A percentile compares a stretch with the other conserved stretches of the same genome.
Conservation (phyloP, 92 coral and sea anemone genomes). For the Porites lobata region DNA sequence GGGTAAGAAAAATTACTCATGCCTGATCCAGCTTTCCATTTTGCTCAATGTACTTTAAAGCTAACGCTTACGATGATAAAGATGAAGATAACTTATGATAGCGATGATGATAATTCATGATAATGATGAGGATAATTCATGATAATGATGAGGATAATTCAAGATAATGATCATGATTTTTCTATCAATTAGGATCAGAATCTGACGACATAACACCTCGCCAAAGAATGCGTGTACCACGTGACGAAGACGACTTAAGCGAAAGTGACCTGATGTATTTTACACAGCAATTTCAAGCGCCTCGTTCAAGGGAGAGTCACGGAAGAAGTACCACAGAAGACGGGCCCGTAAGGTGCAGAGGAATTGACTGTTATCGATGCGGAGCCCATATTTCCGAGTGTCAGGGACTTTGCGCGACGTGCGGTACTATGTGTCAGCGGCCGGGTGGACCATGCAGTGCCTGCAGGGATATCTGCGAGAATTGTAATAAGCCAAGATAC, state of each 20-base stretch:
- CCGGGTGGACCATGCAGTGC: constrained; percentile 76
- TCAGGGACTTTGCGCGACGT: constrained; percentile 73
- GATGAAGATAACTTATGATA: no score
- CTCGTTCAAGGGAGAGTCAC: constrained; percentile 27
- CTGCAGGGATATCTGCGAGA: constrained; percentile 79
- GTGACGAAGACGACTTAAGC: constrained; percentile 79
- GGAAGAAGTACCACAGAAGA: not conserved
- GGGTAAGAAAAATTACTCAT: no score
- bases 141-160: not conserved
- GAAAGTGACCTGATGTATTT: constrained; percentile 77
- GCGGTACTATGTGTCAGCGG: constrained; percentile 87
- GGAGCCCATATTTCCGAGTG: constrained; percentile 73
- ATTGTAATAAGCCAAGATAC: constrained; percentile 66
- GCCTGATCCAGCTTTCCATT: no score
- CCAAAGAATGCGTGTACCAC: constrained; percentile 26
- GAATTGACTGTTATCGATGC: constrained; percentile 77
- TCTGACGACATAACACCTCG: constrained; percentile 5
- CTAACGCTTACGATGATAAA: no score
- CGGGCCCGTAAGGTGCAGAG: constrained; percentile 56
- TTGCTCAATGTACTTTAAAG: no score
- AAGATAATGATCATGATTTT: not conserved
- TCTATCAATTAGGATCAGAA: not conserved
- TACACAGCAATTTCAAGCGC: constrained; percentile 71
- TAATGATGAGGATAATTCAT: no score
- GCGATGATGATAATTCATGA: not conserved